Percentiles rank a stretch among this genome's conserved stretches.
Conservation (phyloP, 2,888 invertebrate genomes). For the Leucania comma region DNA sequence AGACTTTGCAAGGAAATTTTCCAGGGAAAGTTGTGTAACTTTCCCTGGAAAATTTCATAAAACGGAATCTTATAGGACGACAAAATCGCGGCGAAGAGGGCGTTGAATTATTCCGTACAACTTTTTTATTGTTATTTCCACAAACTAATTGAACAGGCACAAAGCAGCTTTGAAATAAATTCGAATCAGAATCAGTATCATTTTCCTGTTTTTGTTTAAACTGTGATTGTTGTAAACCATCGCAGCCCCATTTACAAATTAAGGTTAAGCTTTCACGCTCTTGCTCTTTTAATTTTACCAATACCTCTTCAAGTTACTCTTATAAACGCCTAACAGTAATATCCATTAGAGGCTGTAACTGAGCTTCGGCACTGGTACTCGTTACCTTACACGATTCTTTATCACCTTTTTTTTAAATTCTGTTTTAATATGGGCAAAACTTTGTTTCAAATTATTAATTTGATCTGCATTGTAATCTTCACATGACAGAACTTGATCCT, state of each 20-base stretch:
- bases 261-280: neutral
- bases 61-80: neutral
- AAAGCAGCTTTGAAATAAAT: neutral
- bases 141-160: neutral
- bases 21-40: too few relatives aligned
- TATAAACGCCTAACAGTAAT: neutral
- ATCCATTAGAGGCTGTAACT: neutral
- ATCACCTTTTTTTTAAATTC: slow-evolving; percentile 18
- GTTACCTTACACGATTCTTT: neutral
- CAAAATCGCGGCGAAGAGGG: neutral
- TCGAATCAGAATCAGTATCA: neutral
- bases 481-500: too few relatives aligned
- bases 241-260: neutral
- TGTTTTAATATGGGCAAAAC: too few relatives aligned
- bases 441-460: too few relatives aligned
- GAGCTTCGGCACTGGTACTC: neutral
- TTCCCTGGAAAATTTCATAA: too few relatives aligned
- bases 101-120: neutral
- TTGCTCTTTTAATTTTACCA: neutral
- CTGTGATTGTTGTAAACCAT: neutral
- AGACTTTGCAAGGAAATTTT: too few relatives aligned
- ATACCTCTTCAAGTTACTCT: neutral
- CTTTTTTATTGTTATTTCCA: neutral
- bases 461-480: too few relatives aligned
- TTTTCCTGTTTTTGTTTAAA: neutral